Percentiles rank a stretch among this genome's conserved stretches.
phyloP scores from a whole-genome alignment of 1,140 invertebrate species.

The Drosophila prosaltans region DNA sequence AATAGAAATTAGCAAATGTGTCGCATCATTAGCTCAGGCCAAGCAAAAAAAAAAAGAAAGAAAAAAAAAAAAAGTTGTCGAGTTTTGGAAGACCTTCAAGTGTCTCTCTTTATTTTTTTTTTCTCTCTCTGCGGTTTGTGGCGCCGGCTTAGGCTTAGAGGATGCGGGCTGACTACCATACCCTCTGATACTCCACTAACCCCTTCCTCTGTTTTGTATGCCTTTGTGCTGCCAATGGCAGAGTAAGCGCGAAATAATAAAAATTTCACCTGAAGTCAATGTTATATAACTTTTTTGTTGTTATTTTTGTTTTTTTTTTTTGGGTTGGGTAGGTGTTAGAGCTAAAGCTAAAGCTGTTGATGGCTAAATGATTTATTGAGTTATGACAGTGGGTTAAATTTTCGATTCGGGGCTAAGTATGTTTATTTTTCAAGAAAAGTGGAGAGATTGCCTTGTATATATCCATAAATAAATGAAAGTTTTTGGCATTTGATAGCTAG shows the following conservation, averaged over 20 bases:
- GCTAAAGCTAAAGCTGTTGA: conserved; percentile 33
- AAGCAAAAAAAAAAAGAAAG: conserved; percentile 51
- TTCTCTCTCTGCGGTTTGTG: conserved; percentile 58
- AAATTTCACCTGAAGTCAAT: conserved; percentile 62
- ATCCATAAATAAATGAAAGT: conserved; percentile 9
- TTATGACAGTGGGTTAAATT: conserved; percentile 70
- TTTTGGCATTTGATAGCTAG: background rate
- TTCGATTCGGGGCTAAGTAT: conserved; percentile 63
- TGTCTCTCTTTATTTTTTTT: conserved; percentile 38
- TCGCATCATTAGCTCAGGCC: conserved; percentile 73
- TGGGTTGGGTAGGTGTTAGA: conserved; percentile 78
- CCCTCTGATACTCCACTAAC: background rate
- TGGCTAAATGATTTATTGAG: conserved; percentile 72
- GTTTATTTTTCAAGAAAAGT: conserved; percentile 65
- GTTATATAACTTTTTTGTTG: conserved; percentile 61
- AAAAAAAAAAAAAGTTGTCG: conserved; percentile 7
- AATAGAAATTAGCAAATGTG: conserved; percentile 81
- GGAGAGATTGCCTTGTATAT: conserved; percentile 34
- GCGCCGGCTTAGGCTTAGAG: conserved; percentile 78
- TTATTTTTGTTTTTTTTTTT: conserved; percentile 12
- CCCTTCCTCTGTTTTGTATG: background rate
- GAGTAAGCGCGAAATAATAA: conserved; percentile 23
- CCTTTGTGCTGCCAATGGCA: background rate
- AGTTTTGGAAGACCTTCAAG: conserved; percentile 70
- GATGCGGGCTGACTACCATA: conserved; percentile 57